Evolutionary conservation across 2,888 invertebrate species (phyloP).

Genomic region (Nycteola revayana): DNA sequence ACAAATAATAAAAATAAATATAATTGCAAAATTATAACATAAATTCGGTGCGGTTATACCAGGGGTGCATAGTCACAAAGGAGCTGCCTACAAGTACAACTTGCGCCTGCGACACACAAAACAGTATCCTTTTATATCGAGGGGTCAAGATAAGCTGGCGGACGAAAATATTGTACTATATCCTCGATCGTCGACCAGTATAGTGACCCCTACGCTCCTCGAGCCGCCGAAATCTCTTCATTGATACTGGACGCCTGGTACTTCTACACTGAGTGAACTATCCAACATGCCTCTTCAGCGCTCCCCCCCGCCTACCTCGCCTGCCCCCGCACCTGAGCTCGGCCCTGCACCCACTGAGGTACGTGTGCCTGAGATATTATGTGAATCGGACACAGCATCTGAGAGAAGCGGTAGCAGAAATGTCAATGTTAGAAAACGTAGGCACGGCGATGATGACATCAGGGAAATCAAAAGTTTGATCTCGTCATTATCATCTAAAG

Average conservation of each 20-base stretch:
- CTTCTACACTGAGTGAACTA: background rate
- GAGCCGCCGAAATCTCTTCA: background rate
- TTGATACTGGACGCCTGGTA: background rate
- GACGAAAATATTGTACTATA: background rate
- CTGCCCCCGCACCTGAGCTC: background rate
- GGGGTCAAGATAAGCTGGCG: background rate
- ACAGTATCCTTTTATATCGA: background rate
- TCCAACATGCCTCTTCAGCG: background rate
- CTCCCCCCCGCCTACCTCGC: background rate
- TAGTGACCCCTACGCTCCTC: background rate
- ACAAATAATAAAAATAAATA: no score
- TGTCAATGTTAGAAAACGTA: slow-evolving; percentile 1
- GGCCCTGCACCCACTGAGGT: background rate
- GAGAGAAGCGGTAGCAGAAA: slow-evolving; percentile 1
- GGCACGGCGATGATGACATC: slow-evolving; percentile 1
- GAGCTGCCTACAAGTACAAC: no score
- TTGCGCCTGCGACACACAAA: no score
- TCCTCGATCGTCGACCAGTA: background rate
- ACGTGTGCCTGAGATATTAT: background rate
- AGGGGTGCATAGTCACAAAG: no score
- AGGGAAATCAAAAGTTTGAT: slow-evolving; percentile 3
- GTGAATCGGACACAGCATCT: slow-evolving; percentile 3
- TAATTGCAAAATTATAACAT: no score
- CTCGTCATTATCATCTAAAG: slow-evolving; percentile 1
- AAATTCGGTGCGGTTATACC: no score